Evolutionary conservation across 2,113 vertebrate genomes (phyloP).

Genomic region (Ia io): DNA sequence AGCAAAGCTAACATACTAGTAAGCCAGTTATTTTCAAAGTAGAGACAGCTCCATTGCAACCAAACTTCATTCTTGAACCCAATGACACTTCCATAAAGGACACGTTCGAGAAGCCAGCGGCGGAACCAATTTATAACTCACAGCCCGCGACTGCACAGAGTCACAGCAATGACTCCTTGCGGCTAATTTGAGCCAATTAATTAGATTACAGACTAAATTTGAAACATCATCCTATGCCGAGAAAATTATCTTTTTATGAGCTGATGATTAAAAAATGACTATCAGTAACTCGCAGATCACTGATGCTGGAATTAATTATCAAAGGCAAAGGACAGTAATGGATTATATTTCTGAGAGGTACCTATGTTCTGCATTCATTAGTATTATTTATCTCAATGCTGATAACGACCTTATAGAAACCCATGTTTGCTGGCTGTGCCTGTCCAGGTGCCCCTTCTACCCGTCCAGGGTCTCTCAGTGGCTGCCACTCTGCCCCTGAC

Average conservation of each 20-base stretch:
- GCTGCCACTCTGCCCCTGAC: neutral
- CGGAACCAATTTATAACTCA: slow-evolving; percentile 62
- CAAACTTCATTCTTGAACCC: slow-evolving; percentile 35
- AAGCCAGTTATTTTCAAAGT: slow-evolving; percentile 48
- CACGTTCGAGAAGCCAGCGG: slow-evolving; percentile 42
- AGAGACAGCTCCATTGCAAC: slow-evolving; percentile 59
- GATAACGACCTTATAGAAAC: neutral
- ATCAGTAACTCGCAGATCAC: slow-evolving; percentile 63
- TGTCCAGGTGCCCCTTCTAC: neutral
- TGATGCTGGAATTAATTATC: slow-evolving; percentile 59
- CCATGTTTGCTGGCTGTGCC: neutral
- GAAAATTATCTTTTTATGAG: slow-evolving; percentile 73
- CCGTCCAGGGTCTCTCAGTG: neutral
- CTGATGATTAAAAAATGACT: slow-evolving; percentile 72
- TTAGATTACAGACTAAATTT: slow-evolving; percentile 71
- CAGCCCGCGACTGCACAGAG: slow-evolving; percentile 9
- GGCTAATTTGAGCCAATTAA: slow-evolving; percentile 69
- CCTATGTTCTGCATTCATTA: neutral
- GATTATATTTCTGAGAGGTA: slow-evolving; percentile 42
- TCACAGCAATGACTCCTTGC: neutral
- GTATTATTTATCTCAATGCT: slow-evolving; percentile 49
- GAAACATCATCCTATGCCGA: slow-evolving; percentile 62
- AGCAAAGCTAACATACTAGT: neutral
- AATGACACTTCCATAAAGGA: slow-evolving; percentile 46
- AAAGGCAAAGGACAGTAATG: slow-evolving; percentile 52